These are phyloP conservation scores for Crepidodera aurea DNA, from an alignment of 2,888 invertebrate genomes.

Conservation along the genomic window DNA sequence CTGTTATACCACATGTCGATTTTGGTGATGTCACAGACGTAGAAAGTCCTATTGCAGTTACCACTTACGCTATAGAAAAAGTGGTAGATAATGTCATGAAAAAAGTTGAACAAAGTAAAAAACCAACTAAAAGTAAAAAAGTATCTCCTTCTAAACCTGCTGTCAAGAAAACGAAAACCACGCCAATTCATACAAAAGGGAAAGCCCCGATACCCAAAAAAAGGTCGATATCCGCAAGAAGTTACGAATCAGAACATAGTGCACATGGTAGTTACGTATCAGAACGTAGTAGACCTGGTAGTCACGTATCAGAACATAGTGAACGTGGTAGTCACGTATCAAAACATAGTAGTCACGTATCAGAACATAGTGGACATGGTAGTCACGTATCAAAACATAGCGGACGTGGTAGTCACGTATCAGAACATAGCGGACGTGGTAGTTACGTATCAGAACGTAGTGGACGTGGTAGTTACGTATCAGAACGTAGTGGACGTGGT, in stretches of 20 bases:
- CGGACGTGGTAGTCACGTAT: no score
- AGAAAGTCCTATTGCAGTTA: not conserved
- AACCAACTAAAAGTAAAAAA: not conserved
- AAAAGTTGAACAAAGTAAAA: not conserved
- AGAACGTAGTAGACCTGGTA: not conserved
- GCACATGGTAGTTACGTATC: no score
- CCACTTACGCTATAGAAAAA: not conserved
- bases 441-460: not conserved
- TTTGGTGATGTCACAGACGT: constrained; percentile 38
- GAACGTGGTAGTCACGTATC: not conserved
- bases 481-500: not conserved
- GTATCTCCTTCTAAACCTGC: no score
- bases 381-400: no score
- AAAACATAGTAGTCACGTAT: not conserved
- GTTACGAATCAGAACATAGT: no score
- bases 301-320: not conserved
- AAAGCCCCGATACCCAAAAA: no score
- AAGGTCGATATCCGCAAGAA: no score
- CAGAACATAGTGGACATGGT: no score
- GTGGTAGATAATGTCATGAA: not conserved
- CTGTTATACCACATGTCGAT: constrained; percentile 50
- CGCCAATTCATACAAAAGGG: no score
- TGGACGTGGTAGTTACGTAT: not conserved
- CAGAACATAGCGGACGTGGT: no score
- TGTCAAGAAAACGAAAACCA: no score